Conservation (phyloP, 2,888 invertebrate genomes). For the Ophion costatus region DNA sequence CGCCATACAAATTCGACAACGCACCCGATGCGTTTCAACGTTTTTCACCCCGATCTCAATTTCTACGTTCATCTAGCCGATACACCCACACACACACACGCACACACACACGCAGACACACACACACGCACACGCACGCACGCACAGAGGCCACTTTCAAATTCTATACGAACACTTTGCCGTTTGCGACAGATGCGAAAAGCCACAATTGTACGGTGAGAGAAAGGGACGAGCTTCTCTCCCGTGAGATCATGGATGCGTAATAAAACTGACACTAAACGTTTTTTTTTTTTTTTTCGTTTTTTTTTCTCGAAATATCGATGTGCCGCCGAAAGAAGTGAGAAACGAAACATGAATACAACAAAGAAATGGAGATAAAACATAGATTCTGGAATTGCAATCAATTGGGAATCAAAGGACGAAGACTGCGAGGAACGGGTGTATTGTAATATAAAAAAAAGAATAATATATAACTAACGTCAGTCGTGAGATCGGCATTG, state of each 20-base stretch:
- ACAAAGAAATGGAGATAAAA: background rate
- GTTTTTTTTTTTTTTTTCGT: too few species aligned
- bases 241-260: constrained; percentile 4
- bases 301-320: constrained; percentile 4
- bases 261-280: constrained; percentile 3
- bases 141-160: constrained; percentile 62
- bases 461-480: constrained; percentile 35
- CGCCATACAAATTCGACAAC: constrained; percentile 37
- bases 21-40: constrained; percentile 42
- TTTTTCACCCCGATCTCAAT: constrained; percentile 54
- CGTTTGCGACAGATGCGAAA: constrained; percentile 49
- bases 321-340: constrained; percentile 16
- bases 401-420: constrained; percentile 55
- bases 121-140: constrained; percentile 31
- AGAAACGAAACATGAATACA: background rate
- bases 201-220: constrained; percentile 4
- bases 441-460: constrained; percentile 46
- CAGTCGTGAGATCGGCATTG: constrained; percentile 51
- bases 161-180: constrained; percentile 61
- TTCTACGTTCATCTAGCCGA: constrained; percentile 37
- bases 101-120: background rate
- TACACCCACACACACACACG: constrained; percentile 14
- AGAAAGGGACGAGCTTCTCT: constrained; percentile 17
- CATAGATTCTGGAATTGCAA: constrained; percentile 44
- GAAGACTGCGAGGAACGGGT: constrained; percentile 60